phyloP scores from a whole-genome alignment of 1,140 invertebrate genomes.

The Drosophila yakuba region DNA sequence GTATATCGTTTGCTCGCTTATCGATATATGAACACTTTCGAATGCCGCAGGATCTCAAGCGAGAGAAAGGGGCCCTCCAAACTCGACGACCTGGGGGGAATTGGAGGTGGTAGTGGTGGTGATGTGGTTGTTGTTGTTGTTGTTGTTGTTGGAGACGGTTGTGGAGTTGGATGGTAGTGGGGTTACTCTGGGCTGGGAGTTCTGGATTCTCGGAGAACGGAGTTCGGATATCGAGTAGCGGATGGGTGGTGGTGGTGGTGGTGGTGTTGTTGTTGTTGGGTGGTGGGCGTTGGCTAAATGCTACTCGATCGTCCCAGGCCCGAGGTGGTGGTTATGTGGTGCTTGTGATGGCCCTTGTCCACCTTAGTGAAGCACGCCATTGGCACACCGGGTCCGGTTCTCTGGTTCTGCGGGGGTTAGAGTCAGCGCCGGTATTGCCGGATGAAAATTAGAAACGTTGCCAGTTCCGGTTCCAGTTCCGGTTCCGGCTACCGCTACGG shows the following conservation, averaged over 20 bases:
- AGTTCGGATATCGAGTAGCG: conserved; percentile 20
- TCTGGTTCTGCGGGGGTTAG: conserved; percentile 53
- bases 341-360: conserved; percentile 47
- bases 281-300: conserved; percentile 58
- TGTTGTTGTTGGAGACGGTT: too few relatives aligned
- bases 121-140: too few relatives aligned
- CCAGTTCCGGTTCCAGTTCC: conserved; percentile 1
- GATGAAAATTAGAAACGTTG: conserved; percentile 39
- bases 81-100: conserved; percentile 16
- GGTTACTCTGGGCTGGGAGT: conserved; percentile 3
- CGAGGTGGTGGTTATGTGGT: conserved; percentile 77
- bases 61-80: background rate
- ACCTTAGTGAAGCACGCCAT: conserved; percentile 76
- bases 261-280: background rate
- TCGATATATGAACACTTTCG: background rate
- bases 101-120: background rate
- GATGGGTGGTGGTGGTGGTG: conserved; percentile 1
- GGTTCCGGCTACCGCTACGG: conserved; percentile 40
- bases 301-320: conserved; percentile 79
- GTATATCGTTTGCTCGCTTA: conserved; percentile 3
- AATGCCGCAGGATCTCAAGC: background rate
- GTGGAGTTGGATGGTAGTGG: background rate
- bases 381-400: conserved; percentile 39
- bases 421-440: conserved; percentile 47
- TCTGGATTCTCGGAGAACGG: conserved; percentile 1